These are phyloP conservation scores for Megaceryle maxima DNA, from an alignment of 2,113 vertebrate genomes.

Conservation along the genomic window DNA sequence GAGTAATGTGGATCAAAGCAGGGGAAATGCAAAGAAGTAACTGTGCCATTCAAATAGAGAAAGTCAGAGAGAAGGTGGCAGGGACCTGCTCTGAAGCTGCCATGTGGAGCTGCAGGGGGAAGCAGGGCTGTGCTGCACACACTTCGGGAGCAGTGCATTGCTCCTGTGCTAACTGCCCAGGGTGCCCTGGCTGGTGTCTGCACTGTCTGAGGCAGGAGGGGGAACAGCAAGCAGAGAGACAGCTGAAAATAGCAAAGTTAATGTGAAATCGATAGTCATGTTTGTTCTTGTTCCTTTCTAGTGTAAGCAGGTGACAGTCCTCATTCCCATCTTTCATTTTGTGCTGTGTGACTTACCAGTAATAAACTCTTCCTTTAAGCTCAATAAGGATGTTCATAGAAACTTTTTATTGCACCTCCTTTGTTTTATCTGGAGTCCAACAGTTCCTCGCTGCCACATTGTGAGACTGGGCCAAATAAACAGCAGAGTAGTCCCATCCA, in stretches of 20 bases:
- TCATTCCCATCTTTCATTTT: background rate
- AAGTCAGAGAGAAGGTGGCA: background rate
- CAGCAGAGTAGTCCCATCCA: conserved; percentile 45
- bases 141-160: background rate
- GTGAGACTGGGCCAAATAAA: conserved; percentile 43
- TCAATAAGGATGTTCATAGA: conserved; percentile 3
- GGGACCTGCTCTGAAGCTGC: background rate
- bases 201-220: background rate
- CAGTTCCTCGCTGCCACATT: background rate
- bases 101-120: fast-evolving
- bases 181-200: background rate
- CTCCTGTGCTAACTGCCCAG: background rate
- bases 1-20: background rate
- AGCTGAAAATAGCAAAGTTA: background rate
- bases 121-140: background rate
- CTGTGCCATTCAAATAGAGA: background rate
- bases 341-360: background rate
- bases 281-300: background rate
- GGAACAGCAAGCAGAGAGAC: background rate
- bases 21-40: background rate
- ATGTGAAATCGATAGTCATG: background rate
- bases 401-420: conserved; percentile 12
- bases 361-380: conserved; percentile 3
- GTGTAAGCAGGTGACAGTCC: background rate
- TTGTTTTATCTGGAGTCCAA: background rate